Conservation (phyloP, 1,140 invertebrate species). For the Pseudomyrmex dendroicus region DNA sequence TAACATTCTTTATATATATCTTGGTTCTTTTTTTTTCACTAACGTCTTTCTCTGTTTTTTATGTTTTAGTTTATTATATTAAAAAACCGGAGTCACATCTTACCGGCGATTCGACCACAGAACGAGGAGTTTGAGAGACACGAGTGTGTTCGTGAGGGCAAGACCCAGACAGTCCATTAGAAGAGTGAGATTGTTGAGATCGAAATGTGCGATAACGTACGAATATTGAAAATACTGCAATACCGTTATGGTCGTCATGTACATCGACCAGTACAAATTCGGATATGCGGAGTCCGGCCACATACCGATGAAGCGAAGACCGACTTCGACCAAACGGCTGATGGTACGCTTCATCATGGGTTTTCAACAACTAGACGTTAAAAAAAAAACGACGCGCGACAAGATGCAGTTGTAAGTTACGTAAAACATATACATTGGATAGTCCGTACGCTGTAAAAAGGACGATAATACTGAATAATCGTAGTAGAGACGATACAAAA, state of each 20-base stretch:
- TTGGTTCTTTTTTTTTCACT: not conserved
- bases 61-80: not conserved
- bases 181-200: not conserved
- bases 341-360: not conserved
- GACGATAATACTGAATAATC: slow-evolving; percentile 17
- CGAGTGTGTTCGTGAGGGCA: slow-evolving; percentile 18
- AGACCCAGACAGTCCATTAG: slow-evolving; percentile 45
- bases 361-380: not conserved
- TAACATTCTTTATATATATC: too few relatives aligned
- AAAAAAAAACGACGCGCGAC: too few relatives aligned
- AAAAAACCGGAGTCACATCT: not conserved
- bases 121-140: slow-evolving; percentile 45
- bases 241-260: not conserved
- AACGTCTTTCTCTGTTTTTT: too few relatives aligned
- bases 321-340: not conserved
- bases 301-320: slow-evolving; percentile 33
- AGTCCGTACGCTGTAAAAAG: not conserved
- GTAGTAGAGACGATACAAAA: not conserved
- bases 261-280: slow-evolving; percentile 13
- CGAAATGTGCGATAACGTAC: slow-evolving; percentile 20
- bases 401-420: too few relatives aligned
- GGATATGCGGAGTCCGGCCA: slow-evolving; percentile 28
- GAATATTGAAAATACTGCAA: slow-evolving; percentile 18
- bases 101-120: slow-evolving; percentile 53
- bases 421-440: too few relatives aligned